These are phyloP conservation scores for Noturus placidus DNA, from an alignment of 2,113 vertebrate genomes.

Conservation along the genomic window DNA sequence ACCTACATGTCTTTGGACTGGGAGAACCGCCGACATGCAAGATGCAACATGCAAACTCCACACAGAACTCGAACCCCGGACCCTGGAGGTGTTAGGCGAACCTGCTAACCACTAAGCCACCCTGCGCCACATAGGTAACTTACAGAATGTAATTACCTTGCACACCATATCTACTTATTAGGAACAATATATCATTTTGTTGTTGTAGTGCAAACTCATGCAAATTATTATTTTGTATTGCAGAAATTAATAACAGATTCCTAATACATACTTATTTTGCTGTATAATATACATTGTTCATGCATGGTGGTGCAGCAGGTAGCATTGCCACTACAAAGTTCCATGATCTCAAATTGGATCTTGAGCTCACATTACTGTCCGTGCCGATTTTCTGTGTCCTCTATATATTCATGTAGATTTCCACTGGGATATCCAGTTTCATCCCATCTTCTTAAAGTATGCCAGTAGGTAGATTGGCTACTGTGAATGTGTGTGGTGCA, in stretches of 20 bases:
- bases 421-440: neutral
- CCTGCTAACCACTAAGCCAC: too few species aligned
- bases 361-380: neutral
- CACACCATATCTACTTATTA: neutral
- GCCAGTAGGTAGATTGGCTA: neutral
- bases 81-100: too few species aligned
- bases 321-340: neutral
- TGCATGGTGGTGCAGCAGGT: neutral
- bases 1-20: too few species aligned
- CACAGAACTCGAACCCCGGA: too few species aligned
- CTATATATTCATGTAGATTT: neutral
- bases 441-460: neutral
- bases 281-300: neutral
- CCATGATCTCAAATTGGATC: neutral
- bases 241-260: neutral
- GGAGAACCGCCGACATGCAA: too few species aligned
- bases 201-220: neutral
- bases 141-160: neutral
- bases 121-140: neutral
- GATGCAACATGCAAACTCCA: too few species aligned
- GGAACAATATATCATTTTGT: neutral
- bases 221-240: neutral
- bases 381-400: neutral
- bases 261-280: neutral
- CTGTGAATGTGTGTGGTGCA: neutral